Percentiles rank a stretch among this genome's conserved stretches.
Evolutionary conservation across 2,888 invertebrate species (phyloP).

Genomic region (Eurytoma adleriae): DNA sequence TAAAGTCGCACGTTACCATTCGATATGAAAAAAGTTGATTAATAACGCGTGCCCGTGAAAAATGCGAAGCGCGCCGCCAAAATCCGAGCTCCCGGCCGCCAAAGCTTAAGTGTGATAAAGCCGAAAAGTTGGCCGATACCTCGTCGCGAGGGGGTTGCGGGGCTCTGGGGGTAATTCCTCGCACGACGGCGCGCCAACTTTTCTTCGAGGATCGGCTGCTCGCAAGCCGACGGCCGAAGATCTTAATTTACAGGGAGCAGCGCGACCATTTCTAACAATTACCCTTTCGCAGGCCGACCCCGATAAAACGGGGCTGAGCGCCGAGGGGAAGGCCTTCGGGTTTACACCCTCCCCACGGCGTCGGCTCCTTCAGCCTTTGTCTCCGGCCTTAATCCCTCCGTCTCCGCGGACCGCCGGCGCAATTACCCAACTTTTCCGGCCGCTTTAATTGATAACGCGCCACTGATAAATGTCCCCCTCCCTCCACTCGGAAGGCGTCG

Average conservation of each 20-base stretch:
- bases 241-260: slow-evolving; percentile 46
- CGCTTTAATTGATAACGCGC: too few species aligned
- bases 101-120: slow-evolving; percentile 34
- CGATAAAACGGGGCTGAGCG: slow-evolving; percentile 38
- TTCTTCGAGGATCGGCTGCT: slow-evolving; percentile 8
- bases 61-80: not conserved
- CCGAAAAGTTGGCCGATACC: slow-evolving; percentile 32
- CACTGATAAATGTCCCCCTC: too few species aligned
- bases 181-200: slow-evolving; percentile 19
- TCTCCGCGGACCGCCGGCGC: too few species aligned
- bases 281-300: slow-evolving; percentile 44
- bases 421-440: too few species aligned
- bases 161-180: slow-evolving; percentile 29
- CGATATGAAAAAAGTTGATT: not conserved
- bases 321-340: slow-evolving; percentile 5
- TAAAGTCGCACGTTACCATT: not conserved
- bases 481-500: too few species aligned
- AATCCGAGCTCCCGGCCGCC: slow-evolving; percentile 32
- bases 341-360: slow-evolving; percentile 20
- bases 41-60: not conserved
- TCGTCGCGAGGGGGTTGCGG: not conserved
- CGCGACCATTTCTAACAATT: slow-evolving; percentile 53
- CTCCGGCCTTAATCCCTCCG: too few species aligned
- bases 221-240: slow-evolving; percentile 24
- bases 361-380: not conserved